Conservation (phyloP, 2,797 vertebrate species). For the Halcyon smyrnensis region DNA sequence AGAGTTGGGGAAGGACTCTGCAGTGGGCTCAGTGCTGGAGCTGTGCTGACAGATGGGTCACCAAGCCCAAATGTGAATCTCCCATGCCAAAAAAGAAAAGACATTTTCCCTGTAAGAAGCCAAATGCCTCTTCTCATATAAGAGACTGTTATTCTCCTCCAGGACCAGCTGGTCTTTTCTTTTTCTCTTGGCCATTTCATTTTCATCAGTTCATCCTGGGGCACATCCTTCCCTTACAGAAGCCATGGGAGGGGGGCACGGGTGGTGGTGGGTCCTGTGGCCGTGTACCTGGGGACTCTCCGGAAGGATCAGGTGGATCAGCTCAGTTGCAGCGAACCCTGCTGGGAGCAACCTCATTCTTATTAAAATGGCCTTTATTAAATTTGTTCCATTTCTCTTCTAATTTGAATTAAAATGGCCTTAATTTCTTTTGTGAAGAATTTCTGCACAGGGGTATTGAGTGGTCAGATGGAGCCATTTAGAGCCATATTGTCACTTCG, state of each 20-base stretch:
- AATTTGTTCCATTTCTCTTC: background rate
- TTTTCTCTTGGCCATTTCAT: background rate
- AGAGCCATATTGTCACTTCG: background rate
- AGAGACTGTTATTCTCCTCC: background rate
- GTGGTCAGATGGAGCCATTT: background rate
- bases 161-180: background rate
- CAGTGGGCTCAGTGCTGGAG: background rate
- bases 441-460: background rate
- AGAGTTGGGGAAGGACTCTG: background rate
- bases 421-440: background rate
- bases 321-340: background rate
- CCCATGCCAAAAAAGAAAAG: background rate
- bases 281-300: background rate
- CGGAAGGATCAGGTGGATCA: background rate
- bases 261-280: background rate
- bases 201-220: background rate
- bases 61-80: background rate
- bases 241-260: fast-evolving
- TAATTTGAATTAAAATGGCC: background rate
- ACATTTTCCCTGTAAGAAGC: background rate
- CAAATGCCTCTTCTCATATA: background rate
- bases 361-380: background rate
- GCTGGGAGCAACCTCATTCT: background rate
- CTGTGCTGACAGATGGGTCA: background rate
- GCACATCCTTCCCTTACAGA: background rate